A percentile compares a stretch with the other conserved stretches of the same genome.
Conservation (phyloP, 2,113 vertebrate species). For the Pseudopipra pipra region DNA sequence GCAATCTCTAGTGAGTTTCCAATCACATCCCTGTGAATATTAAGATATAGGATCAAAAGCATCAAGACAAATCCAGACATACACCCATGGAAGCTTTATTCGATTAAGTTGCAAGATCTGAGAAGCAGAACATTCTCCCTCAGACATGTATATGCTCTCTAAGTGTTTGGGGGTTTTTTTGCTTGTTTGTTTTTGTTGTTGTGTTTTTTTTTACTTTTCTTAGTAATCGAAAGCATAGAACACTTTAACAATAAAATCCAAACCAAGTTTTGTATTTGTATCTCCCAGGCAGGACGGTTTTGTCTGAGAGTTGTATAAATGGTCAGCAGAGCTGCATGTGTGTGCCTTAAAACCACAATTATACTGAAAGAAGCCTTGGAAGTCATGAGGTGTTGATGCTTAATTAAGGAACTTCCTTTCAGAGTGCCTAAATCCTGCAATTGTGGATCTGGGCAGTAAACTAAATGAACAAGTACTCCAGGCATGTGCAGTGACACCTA, state of each 20-base stretch:
- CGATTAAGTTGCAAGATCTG: neutral
- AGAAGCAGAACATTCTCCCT: neutral
- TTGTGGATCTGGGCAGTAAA: neutral
- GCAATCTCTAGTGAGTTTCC: neutral
- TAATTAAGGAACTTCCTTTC: neutral
- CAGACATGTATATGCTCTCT: too few species aligned
- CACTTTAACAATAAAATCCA: neutral
- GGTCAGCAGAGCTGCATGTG: neutral
- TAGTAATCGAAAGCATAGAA: neutral
- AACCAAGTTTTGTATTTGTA: neutral
- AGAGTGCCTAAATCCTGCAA: neutral
- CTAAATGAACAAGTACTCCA: neutral
- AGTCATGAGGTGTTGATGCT: neutral
- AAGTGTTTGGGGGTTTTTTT: neutral
- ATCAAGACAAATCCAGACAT: neutral
- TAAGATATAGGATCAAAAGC: neutral
- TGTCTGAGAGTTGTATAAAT: neutral
- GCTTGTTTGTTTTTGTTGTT: too few species aligned
- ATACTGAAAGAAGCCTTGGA: neutral
- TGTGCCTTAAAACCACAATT: neutral
- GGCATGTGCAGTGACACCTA: fast-evolving
- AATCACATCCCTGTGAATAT: neutral
- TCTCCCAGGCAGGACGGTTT: neutral
- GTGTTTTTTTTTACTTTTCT: neutral
- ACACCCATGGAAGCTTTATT: neutral